Conservation (phyloP, 2,113 vertebrate genomes). For the Periophthalmus modestus region DNA sequence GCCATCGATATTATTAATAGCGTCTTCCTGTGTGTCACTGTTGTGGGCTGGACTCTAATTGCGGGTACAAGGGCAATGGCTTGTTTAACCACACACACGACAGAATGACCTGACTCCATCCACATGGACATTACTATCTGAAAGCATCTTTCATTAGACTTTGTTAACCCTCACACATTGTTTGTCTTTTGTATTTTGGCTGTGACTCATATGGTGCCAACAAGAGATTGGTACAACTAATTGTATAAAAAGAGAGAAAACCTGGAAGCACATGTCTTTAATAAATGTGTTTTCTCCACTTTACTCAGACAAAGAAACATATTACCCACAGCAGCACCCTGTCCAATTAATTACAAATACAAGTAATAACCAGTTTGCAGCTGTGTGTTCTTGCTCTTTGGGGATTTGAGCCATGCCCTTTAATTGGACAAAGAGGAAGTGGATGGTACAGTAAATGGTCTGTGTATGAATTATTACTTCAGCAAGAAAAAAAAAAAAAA, state of each 20-base stretch:
- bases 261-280: not conserved
- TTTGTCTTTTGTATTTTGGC: not conserved
- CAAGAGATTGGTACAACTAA: not conserved
- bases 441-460: constrained; percentile 54
- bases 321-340: constrained; percentile 20
- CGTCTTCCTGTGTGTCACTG: constrained; percentile 41
- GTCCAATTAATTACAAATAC: not conserved
- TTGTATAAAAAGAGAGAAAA: not conserved
- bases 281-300: not conserved
- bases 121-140: not conserved
- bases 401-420: constrained; percentile 52
- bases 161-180: not conserved
- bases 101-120: constrained; percentile 16
- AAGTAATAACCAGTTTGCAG: constrained; percentile 48
- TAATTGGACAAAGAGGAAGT: constrained; percentile 63
- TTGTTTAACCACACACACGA: constrained; percentile 50
- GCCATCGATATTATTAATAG: constrained; percentile 34
- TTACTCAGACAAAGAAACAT: constrained; percentile 34
- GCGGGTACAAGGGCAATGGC: constrained; percentile 36
- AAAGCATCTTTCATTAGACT: not conserved
- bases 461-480: constrained; percentile 55
- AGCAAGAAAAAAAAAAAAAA: constrained; percentile 49
- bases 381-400: constrained; percentile 47
- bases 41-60: constrained; percentile 46
- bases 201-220: not conserved